phyloP scores from a whole-genome alignment of 2,113 vertebrate species.

The Epinephelus moara region DNA sequence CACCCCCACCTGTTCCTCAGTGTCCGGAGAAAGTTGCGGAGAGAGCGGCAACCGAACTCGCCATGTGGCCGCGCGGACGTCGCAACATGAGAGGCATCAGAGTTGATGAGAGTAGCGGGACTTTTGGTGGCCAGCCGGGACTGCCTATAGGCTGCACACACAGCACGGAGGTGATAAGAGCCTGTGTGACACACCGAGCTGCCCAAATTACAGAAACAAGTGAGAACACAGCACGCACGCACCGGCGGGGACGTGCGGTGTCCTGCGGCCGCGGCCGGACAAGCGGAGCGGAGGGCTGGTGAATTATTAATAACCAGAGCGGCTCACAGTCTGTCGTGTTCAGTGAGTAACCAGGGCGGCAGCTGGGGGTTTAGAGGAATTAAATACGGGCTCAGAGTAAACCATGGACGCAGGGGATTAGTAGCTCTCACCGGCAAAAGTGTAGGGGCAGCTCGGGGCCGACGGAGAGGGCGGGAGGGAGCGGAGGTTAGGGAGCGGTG shows the following conservation, averaged over 20 bases:
- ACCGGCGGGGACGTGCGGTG: conserved; percentile 60
- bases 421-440: conserved; percentile 82
- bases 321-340: conserved; percentile 85
- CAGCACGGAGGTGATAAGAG: conserved; percentile 24
- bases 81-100: conserved; percentile 28
- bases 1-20: conserved; percentile 73
- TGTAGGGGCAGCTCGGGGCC: conserved; percentile 73
- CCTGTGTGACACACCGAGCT: conserved; percentile 17
- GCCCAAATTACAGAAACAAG: conserved; percentile 37
- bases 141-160: background rate
- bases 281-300: conserved; percentile 75
- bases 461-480: conserved; percentile 61
- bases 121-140: conserved; percentile 10
- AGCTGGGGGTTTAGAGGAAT: conserved; percentile 88
- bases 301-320: conserved; percentile 88
- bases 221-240: conserved; percentile 41
- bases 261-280: conserved; percentile 78
- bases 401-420: conserved; percentile 86
- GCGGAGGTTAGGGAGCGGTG: conserved; percentile 41
- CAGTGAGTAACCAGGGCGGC: conserved; percentile 85
- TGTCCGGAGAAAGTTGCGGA: conserved; percentile 54
- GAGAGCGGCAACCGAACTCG: conserved; percentile 33
- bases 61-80: conserved; percentile 52
- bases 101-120: background rate
- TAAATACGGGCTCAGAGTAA: conserved; percentile 87